Evolutionary conservation across 2,888 invertebrate genomes (phyloP).

Genomic region (Parascotia fuliginaria): DNA sequence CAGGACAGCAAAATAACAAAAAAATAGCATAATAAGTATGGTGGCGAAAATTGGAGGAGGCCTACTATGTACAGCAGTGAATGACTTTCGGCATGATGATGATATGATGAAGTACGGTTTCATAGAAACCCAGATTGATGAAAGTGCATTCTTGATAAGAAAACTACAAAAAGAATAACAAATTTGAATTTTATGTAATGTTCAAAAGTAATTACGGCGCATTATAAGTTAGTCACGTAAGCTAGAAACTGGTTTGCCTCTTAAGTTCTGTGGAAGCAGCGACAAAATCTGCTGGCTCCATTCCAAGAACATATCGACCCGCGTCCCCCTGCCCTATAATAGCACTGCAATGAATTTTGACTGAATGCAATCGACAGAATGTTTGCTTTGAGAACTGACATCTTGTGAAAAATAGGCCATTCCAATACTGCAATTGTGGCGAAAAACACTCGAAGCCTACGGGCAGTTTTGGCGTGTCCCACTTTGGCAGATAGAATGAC

Average conservation of each 20-base stretch:
- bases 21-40: too few relatives aligned
- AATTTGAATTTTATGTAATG: conserved; percentile 1
- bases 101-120: too few relatives aligned
- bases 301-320: conserved; percentile 66
- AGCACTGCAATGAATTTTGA: conserved; percentile 51
- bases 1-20: too few relatives aligned
- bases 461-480: conserved; percentile 1
- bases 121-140: too few relatives aligned
- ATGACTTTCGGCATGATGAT: too few relatives aligned
- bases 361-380: conserved; percentile 35
- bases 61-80: too few relatives aligned
- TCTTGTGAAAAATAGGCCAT: conserved; percentile 7
- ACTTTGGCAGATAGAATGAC: conserved; percentile 2
- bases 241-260: conserved; percentile 36
- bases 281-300: conserved; percentile 52
- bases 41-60: too few relatives aligned
- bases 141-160: too few relatives aligned
- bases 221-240: conserved; percentile 38
- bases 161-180: background rate
- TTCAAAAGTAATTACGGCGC: conserved; percentile 35
- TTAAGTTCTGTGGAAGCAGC: conserved; percentile 39
- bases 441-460: background rate
- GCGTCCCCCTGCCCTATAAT: conserved; percentile 27
- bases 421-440: background rate
- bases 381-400: conserved; percentile 16